phyloP scores from a whole-genome alignment of 2,113 vertebrate species.

The Felis catus region F.catus_Fca126_mat1.0 CM031413.1:61722001-61722500 shows the following conservation, averaged over 20 bases:
- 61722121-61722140: background rate
- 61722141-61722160: background rate
- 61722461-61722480: slow-evolving; percentile 82
- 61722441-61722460: slow-evolving; percentile 85
- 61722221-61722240: slow-evolving; percentile 59
- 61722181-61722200: slow-evolving; percentile 14
- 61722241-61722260: slow-evolving; percentile 78
- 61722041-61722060: background rate
- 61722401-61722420: slow-evolving; percentile 85
- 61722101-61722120: background rate
- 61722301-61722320: slow-evolving; percentile 90
- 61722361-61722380: slow-evolving; percentile 89
- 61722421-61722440: slow-evolving; percentile 83
- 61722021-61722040: background rate
- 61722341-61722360: slow-evolving; percentile 86
- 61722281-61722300: slow-evolving; percentile 96
- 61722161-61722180: background rate
- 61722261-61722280: slow-evolving; percentile 95
- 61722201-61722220: slow-evolving; percentile 47
- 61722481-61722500: slow-evolving; percentile 82
- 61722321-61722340: slow-evolving; percentile 85
- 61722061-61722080: background rate
- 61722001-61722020: background rate
- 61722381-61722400: slow-evolving; percentile 84
- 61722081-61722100: background rate